phyloP scores from a whole-genome alignment of 2,113 vertebrate genomes.

The Puma concolor region DNA sequence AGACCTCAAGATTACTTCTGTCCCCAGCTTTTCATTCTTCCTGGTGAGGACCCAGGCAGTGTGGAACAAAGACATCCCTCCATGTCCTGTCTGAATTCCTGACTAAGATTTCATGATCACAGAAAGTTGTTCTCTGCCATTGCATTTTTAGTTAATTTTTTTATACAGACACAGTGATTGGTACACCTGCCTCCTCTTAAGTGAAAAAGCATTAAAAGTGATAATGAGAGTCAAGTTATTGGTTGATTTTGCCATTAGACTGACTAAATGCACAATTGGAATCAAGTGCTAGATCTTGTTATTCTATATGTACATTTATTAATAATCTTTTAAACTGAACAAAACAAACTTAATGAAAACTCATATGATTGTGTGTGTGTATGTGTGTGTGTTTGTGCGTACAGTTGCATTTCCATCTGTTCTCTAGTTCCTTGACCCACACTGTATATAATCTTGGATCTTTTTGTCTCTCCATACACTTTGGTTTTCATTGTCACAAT shows the following conservation, averaged over 20 bases:
- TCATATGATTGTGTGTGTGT: not conserved
- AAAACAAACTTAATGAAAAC: not conserved
- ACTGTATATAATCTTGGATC: not conserved
- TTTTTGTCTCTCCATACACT: not conserved
- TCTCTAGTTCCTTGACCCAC: not conserved
- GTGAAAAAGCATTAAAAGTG: not conserved
- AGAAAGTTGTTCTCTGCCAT: not conserved
- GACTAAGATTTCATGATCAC: not conserved
- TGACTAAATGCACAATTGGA: not conserved
- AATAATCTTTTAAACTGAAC: not conserved
- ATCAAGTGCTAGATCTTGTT: not conserved
- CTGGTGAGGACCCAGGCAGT: not conserved
- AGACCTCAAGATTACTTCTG: not conserved
- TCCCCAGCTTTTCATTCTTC: not conserved
- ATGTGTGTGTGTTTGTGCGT: accelerated
- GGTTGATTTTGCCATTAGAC: not conserved
- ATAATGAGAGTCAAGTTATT: not conserved
- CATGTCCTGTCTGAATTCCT: not conserved
- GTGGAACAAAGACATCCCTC: not conserved
- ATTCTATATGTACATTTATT: not conserved
- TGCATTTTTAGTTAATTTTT: not conserved
- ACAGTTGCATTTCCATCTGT: not conserved
- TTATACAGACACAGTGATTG: not conserved
- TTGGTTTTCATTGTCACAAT: not conserved
- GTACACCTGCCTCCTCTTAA: not conserved